phyloP scores from a whole-genome alignment of 2,113 vertebrate genomes.

The Coptodon bakossiorum region DNA sequence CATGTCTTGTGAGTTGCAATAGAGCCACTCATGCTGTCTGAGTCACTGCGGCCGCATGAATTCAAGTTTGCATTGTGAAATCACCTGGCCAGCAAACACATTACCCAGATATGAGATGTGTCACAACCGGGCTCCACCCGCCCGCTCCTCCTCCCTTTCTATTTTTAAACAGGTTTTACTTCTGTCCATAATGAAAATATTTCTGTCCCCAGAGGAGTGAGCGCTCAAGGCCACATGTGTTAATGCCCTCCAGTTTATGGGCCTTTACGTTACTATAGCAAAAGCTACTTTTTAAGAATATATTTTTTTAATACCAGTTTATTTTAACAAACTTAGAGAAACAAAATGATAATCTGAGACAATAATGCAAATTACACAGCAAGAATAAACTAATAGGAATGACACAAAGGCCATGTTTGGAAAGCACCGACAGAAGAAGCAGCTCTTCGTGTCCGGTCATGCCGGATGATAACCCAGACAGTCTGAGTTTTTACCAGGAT shows the following conservation, averaged over 20 bases:
- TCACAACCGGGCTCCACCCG: neutral
- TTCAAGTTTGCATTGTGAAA: neutral
- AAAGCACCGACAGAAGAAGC: slow-evolving; percentile 11
- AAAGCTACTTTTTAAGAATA: neutral
- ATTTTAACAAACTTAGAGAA: slow-evolving; percentile 41
- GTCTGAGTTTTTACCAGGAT: neutral
- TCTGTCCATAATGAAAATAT: neutral
- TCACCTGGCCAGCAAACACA: neutral
- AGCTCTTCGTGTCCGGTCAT: neutral
- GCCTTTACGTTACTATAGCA: neutral
- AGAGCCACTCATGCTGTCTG: neutral
- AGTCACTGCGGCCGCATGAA: neutral
- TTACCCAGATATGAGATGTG: neutral
- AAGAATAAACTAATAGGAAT: slow-evolving; percentile 30
- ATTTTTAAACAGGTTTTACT: neutral
- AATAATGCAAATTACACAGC: neutral
- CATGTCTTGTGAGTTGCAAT: neutral
- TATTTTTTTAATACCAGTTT: slow-evolving; percentile 2
- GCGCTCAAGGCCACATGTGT: neutral
- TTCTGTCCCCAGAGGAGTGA: neutral
- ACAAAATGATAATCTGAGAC: neutral
- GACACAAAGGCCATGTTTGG: neutral
- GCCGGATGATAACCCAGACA: neutral
- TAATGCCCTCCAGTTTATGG: neutral
- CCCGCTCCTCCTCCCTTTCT: neutral